Evolutionary conservation across 2,797 vertebrate species (phyloP).

Genomic region (Thamnophis elegans): DNA sequence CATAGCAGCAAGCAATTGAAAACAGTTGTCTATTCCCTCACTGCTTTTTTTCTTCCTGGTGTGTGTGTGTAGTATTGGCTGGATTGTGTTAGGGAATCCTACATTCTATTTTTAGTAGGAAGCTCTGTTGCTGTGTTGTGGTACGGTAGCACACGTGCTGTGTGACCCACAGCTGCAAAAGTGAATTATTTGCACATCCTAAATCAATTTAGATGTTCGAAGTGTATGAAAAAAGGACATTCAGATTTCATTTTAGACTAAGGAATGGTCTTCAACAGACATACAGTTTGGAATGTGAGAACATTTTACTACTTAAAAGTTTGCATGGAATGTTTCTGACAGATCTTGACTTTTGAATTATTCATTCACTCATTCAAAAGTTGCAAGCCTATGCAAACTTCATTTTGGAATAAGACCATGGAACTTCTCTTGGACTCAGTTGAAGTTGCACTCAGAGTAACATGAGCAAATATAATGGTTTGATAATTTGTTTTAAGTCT

Average conservation of each 20-base stretch:
- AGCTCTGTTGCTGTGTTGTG: conserved; percentile 52
- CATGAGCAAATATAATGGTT: neutral
- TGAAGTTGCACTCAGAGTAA: neutral
- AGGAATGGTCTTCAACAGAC: conserved; percentile 48
- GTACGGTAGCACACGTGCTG: conserved; percentile 55
- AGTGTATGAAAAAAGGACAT: conserved; percentile 41
- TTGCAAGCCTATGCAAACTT: neutral
- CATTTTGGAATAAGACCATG: neutral
- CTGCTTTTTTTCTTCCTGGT: neutral
- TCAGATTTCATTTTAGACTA: conserved; percentile 50
- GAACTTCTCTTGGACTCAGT: neutral
- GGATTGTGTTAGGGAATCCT: conserved; percentile 65
- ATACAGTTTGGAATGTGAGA: conserved; percentile 18
- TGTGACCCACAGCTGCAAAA: conserved; percentile 56
- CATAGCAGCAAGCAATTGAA: conserved; percentile 67
- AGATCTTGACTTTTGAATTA: conserved; percentile 9
- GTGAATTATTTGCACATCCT: conserved; percentile 62
- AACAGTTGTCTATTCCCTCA: conserved; percentile 59
- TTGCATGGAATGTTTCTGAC: conserved; percentile 22
- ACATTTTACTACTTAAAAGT: conserved; percentile 22
- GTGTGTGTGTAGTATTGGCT: conserved; percentile 48
- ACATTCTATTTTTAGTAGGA: conserved; percentile 65
- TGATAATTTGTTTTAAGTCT: conserved; percentile 1
- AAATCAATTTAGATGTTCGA: conserved; percentile 63
- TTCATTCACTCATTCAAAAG: neutral